These are phyloP conservation scores for Sinocyclocheilus rhinocerous DNA, from an alignment of 2,113 vertebrate species.

Conservation along the genomic window DNA sequence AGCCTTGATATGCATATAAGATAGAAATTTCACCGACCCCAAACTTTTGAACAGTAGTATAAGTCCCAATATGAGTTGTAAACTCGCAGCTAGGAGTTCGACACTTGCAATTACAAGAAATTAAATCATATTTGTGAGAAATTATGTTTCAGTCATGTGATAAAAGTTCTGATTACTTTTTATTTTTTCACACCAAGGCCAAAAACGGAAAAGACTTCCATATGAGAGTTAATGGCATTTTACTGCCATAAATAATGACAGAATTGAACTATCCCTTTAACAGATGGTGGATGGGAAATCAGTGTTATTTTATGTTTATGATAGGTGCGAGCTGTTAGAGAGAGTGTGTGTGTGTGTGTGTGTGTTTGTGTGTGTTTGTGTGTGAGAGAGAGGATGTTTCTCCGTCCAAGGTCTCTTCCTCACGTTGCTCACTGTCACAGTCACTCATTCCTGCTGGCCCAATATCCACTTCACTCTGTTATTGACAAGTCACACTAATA, in stretches of 20 bases:
- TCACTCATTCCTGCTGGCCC: constrained; percentile 25
- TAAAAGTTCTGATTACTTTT: neutral
- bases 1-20: too few species aligned
- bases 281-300: neutral
- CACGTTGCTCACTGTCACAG: constrained; percentile 34
- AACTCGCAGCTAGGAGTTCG: neutral
- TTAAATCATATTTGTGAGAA: neutral
- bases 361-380: neutral
- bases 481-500: constrained; percentile 15
- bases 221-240: too few species aligned
- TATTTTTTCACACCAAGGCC: too few species aligned
- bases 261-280: too few species aligned
- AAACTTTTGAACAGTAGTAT: neutral
- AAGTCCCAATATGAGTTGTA: neutral
- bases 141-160: neutral
- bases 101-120: neutral
- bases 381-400: neutral
- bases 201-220: too few species aligned
- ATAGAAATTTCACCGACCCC: neutral
- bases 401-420: constrained; percentile 24
- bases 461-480: constrained; percentile 11
- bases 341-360: neutral
- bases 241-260: too few species aligned
- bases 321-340: neutral
- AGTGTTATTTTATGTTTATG: neutral